phyloP scores from a whole-genome alignment of 2,113 vertebrate genomes.

The Cathartes aura region DNA sequence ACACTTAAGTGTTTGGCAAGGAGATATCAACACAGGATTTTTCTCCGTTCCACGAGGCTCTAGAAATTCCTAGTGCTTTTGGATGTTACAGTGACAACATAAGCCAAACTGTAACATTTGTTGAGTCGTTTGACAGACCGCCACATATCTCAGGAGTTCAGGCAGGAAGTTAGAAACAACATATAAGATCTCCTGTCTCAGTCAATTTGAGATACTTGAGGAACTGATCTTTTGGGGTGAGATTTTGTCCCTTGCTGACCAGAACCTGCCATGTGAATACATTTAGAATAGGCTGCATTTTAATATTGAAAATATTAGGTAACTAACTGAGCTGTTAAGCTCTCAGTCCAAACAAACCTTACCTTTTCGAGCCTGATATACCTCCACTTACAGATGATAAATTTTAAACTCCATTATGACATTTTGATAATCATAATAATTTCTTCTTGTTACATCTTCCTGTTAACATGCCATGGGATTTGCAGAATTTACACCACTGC shows the following conservation, averaged over 20 bases:
- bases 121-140: background rate
- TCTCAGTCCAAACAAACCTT: background rate
- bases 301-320: background rate
- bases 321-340: background rate
- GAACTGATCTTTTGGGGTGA: background rate
- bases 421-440: background rate
- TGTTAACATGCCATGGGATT: background rate
- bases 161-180: background rate
- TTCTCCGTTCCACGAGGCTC: background rate
- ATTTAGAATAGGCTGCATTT: background rate
- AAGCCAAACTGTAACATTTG: background rate
- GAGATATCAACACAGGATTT: background rate
- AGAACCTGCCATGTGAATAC: background rate
- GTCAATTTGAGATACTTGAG: background rate
- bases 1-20: background rate
- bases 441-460: background rate
- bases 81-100: accelerated
- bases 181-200: background rate
- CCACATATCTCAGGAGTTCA: background rate
- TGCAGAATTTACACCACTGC: background rate
- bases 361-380: background rate
- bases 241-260: background rate
- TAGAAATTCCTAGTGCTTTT: background rate
- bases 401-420: background rate
- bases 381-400: accelerated